Conservation (phyloP, 2,888 invertebrate species). For the Drosophila anomalipes region DNA sequence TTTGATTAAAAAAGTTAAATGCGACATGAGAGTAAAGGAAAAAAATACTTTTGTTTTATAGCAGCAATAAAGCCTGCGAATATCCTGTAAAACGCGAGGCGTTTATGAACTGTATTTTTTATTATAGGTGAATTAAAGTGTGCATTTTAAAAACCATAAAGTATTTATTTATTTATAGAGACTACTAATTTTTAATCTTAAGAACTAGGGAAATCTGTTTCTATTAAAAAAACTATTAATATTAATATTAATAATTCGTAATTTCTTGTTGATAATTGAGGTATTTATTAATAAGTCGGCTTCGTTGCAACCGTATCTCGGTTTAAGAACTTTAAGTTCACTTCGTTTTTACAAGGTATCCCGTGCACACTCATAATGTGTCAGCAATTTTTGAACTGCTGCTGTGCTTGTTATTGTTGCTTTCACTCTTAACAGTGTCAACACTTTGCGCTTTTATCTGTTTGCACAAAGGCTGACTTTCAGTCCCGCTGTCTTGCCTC, state of each 20-base stretch:
- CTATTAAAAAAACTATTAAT: background rate
- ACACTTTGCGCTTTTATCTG: constrained; percentile 76
- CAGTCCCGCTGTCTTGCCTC: background rate
- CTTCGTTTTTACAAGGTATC: constrained; percentile 21
- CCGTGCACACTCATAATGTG: background rate
- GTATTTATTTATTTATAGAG: background rate
- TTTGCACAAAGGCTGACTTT: constrained; percentile 59
- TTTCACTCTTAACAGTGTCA: constrained; percentile 72
- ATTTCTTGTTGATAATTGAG: background rate
- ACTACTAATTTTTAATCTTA: background rate
- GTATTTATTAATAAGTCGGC: background rate
- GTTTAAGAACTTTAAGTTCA: background rate
- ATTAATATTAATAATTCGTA: background rate
- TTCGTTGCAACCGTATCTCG: background rate
- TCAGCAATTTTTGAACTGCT: constrained; percentile 8
- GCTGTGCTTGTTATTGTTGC: constrained; percentile 60
- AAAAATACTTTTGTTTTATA: constrained; percentile 40
- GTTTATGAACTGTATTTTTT: background rate
- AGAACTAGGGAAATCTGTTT: background rate
- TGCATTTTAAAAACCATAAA: background rate
- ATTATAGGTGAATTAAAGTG: background rate
- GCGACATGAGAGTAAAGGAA: constrained; percentile 20
- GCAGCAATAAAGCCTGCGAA: constrained; percentile 5
- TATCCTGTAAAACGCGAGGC: constrained; percentile 18
- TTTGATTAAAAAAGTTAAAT: constrained; percentile 66